phyloP scores from a whole-genome alignment of 35 echinoderm and acorn worm species.

The Hemicentrotus pulcherrimus region DNA sequence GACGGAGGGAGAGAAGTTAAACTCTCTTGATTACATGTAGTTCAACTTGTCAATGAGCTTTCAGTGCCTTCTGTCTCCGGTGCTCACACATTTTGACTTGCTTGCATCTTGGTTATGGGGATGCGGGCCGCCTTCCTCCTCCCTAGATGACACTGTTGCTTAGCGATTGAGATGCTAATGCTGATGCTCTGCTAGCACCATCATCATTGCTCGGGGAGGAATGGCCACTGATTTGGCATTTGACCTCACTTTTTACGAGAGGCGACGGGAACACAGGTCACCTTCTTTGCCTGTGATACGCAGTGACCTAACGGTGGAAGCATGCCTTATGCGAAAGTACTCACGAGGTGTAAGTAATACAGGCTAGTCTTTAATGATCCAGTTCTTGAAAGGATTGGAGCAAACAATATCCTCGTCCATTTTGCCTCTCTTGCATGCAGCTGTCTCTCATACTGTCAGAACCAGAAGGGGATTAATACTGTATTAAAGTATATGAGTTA shows the following conservation, averaged over 20 bases:
- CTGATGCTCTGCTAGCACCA: slow-evolving; percentile 9
- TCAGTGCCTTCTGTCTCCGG: neutral
- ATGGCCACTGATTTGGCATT: slow-evolving; percentile 52
- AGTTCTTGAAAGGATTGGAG: neutral
- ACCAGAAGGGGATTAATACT: too few relatives aligned
- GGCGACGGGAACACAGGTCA: slow-evolving; percentile 46
- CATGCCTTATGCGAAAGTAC: slow-evolving; percentile 52
- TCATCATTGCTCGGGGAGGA: neutral
- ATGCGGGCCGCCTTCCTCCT: neutral
- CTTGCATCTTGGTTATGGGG: slow-evolving; percentile 26
- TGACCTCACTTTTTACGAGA: slow-evolving; percentile 49
- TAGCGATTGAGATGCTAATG: slow-evolving; percentile 36
- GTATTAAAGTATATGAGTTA: too few relatives aligned
- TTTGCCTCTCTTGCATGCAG: neutral
- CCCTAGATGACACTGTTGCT: slow-evolving; percentile 41
- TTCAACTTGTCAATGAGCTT: neutral
- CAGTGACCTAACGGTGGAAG: slow-evolving; percentile 35
- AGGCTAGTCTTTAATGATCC: neutral
- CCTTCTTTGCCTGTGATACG: slow-evolving; percentile 46
- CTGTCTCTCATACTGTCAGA: neutral
- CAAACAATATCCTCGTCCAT: neutral
- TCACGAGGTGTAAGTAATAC: slow-evolving; percentile 39
- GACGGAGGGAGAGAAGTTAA: slow-evolving; percentile 32
- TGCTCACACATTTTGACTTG: neutral
- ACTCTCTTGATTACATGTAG: neutral